A percentile compares a stretch with the other conserved stretches of the same genome.
phyloP scores from a whole-genome alignment of 2,888 invertebrate species.

The Cataglyphis albicans region DNA sequence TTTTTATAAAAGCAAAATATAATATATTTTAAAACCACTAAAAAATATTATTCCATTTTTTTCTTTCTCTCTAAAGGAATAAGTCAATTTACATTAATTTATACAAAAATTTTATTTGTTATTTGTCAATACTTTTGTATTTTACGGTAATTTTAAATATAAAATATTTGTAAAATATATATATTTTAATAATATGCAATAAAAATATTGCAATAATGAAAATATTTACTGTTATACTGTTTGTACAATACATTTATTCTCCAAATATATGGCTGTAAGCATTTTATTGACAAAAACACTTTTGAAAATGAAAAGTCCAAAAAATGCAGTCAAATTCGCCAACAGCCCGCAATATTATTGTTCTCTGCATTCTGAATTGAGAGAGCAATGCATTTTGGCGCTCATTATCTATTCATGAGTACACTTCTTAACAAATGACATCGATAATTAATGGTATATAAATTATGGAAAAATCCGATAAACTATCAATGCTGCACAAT shows the following conservation, averaged over 20 bases:
- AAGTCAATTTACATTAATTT: not conserved
- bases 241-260: conserved; percentile 27
- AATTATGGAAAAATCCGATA: conserved; percentile 21
- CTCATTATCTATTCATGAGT: conserved; percentile 30
- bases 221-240: not conserved
- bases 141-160: not conserved
- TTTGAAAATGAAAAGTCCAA: conserved; percentile 10
- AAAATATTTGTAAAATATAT: not conserved
- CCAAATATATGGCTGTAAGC: not conserved
- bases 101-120: not conserved
- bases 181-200: not conserved
- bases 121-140: not conserved
- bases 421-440: conserved; percentile 18
- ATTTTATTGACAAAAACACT: not conserved
- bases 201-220: not conserved
- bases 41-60: not conserved
- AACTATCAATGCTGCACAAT: conserved; percentile 13
- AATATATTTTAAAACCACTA: not conserved
- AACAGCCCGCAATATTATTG: conserved; percentile 7
- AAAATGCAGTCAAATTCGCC: conserved; percentile 11
- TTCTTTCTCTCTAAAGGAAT: not conserved
- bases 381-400: conserved; percentile 6
- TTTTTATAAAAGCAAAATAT: not conserved
- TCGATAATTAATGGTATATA: not conserved
- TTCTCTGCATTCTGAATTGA: conserved; percentile 33